Conservation (phyloP, 2,113 vertebrate genomes). For the Delphinus delphis region DNA sequence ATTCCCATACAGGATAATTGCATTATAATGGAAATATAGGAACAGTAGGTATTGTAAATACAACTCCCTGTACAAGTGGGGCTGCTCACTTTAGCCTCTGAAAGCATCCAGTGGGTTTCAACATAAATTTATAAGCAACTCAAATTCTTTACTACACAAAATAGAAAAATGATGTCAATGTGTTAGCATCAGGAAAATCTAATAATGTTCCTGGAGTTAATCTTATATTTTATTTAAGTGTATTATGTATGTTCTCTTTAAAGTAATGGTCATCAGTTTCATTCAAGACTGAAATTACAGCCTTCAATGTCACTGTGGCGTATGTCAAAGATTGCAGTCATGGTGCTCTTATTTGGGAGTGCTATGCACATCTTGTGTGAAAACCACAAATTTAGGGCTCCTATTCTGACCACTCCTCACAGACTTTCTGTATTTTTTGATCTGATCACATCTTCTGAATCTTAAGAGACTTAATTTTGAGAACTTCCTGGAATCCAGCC, state of each 20-base stretch:
- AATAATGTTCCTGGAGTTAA: not conserved
- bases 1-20: conserved; percentile 53
- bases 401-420: not conserved
- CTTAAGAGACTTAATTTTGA: not conserved
- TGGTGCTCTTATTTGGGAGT: not conserved
- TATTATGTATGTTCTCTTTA: conserved; percentile 22
- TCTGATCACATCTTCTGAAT: not conserved
- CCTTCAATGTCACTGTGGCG: not conserved
- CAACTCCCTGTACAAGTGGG: not conserved
- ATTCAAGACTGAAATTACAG: not conserved
- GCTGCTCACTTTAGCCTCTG: not conserved
- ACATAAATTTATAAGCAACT: conserved; percentile 39
- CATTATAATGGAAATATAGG: conserved; percentile 55
- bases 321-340: not conserved
- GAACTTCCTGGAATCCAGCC: not conserved
- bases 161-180: not conserved
- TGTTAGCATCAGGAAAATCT: not conserved
- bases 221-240: not conserved
- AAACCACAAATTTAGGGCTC: not conserved
- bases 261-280: not conserved
- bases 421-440: not conserved
- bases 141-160: conserved; percentile 34
- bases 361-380: not conserved
- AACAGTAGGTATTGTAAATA: conserved; percentile 34
- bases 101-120: conserved; percentile 12